phyloP scores from a whole-genome alignment of 2,888 invertebrate species.

The Xylocampa areola region DNA sequence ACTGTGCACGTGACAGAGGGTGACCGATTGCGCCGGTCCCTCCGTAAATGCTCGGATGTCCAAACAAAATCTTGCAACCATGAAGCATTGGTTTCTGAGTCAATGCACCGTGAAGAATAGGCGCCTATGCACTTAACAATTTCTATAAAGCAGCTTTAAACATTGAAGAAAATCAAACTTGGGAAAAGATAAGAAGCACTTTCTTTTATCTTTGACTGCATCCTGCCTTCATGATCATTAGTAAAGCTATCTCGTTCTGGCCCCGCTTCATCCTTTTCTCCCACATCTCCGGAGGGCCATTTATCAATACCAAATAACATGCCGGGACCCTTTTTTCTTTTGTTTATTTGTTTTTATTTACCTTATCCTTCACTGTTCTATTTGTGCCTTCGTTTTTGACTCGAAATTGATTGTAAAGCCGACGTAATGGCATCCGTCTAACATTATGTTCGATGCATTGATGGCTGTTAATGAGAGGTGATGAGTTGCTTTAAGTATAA shows the following conservation, averaged over 20 bases:
- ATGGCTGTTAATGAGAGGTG: slow-evolving; percentile 82
- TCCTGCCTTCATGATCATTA: slow-evolving; percentile 83
- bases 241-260: slow-evolving; percentile 75
- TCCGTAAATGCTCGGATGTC: slow-evolving; percentile 66
- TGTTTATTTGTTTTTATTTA: slow-evolving; percentile 88
- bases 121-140: slow-evolving; percentile 67
- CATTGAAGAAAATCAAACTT: slow-evolving; percentile 57
- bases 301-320: slow-evolving; percentile 90
- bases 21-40: slow-evolving; percentile 72
- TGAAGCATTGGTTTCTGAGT: slow-evolving; percentile 70
- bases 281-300: slow-evolving; percentile 86
- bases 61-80: slow-evolving; percentile 71
- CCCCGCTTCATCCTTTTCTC: slow-evolving; percentile 79
- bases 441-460: slow-evolving; percentile 81
- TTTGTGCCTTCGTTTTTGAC: slow-evolving; percentile 80
- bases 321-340: slow-evolving; percentile 85
- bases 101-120: slow-evolving; percentile 77
- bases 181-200: slow-evolving; percentile 81
- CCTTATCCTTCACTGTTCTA: slow-evolving; percentile 84
- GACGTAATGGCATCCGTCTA: slow-evolving; percentile 83
- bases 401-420: slow-evolving; percentile 88
- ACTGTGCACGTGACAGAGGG: slow-evolving; percentile 74
- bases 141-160: slow-evolving; percentile 39
- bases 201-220: slow-evolving; percentile 82
- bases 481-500: slow-evolving; percentile 62